phyloP scores from a whole-genome alignment of 2,113 vertebrate species.

The Colinus virginianus region DNA sequence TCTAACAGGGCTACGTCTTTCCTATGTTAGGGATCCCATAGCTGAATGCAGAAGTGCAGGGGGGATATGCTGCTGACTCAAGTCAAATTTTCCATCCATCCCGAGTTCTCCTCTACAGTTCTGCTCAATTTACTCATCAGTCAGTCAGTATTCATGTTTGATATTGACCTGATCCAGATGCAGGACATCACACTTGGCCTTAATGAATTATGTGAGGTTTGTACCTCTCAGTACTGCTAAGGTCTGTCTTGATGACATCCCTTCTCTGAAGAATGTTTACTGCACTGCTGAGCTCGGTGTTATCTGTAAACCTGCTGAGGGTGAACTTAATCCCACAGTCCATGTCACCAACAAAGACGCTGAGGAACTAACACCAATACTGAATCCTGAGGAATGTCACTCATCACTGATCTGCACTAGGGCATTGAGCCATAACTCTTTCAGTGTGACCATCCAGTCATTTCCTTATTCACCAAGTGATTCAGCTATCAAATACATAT shows the following conservation, averaged over 20 bases:
- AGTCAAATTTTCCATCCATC: not conserved
- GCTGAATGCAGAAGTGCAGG: not conserved
- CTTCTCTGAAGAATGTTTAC: not conserved
- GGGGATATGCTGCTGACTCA: not conserved
- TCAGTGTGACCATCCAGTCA: not conserved
- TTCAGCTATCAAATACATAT: not conserved
- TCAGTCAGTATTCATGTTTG: not conserved
- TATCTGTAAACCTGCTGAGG: not conserved
- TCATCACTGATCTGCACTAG: not conserved
- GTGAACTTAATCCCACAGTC: not conserved
- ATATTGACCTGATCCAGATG: not conserved
- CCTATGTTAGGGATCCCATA: not conserved
- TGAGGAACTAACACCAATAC: not conserved
- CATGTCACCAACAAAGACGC: not conserved
- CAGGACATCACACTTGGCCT: not conserved
- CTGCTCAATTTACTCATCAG: too few species aligned
- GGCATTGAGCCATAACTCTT: not conserved
- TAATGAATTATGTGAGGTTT: not conserved
- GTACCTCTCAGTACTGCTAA: not conserved
- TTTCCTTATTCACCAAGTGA: not conserved
- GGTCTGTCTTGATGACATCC: not conserved
- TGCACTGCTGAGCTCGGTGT: not conserved
- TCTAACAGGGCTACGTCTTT: not conserved
- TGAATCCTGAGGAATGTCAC: not conserved
- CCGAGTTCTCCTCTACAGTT: too few species aligned